Conservation (phyloP, 64 coral and sea anemone species). For the Montipora capricornis region DNA sequence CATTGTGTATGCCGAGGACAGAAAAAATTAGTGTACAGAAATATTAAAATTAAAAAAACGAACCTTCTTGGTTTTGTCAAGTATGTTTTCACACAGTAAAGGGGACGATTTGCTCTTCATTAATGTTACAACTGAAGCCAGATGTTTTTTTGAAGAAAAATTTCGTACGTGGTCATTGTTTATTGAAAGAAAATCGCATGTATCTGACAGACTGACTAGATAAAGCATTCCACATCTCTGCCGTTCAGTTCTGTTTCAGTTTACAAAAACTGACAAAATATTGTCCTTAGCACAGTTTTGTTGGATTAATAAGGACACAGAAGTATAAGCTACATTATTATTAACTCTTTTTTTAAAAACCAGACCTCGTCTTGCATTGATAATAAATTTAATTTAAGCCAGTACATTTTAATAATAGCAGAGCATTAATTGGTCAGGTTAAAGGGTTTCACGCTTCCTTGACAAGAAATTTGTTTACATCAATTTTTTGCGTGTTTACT, state of each 20-base stretch:
- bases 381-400: constrained; percentile 47
- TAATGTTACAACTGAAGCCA: constrained; percentile 58
- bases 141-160: constrained; percentile 53
- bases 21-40: constrained; percentile 69
- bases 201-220: constrained; percentile 17
- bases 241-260: constrained; percentile 1
- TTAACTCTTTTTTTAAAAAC: not conserved
- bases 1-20: constrained; percentile 43
- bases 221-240: not conserved
- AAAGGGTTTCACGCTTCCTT: constrained; percentile 50
- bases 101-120: constrained; percentile 3
- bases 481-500: constrained; percentile 54
- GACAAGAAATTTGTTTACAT: constrained; percentile 59
- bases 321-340: not conserved
- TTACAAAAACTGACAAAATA: constrained; percentile 20
- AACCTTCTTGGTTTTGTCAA: constrained; percentile 57
- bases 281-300: not conserved
- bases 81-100: constrained; percentile 12
- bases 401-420: constrained; percentile 61
- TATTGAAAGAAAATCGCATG: constrained; percentile 51
- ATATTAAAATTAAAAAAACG: constrained; percentile 79
- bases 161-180: constrained; percentile 12
- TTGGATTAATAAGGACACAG: not conserved
- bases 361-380: constrained; percentile 7
- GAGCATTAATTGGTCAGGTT: constrained; percentile 46